These are phyloP conservation scores for Aphelocoma californica DNA, from an alignment of 2,797 vertebrate genomes.

Conservation along the genomic window DNA sequence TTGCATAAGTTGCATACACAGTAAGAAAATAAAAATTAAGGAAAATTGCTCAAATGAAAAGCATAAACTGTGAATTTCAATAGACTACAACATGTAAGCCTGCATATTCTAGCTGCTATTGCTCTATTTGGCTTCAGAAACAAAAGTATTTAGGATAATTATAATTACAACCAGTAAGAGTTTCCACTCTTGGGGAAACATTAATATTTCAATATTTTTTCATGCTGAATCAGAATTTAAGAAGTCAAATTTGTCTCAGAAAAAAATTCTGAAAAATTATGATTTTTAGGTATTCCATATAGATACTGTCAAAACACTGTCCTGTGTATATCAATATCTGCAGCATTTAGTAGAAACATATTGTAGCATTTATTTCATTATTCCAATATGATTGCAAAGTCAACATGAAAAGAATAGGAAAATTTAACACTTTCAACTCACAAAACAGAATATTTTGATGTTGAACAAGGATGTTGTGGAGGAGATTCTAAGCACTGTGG, in stretches of 20 bases:
- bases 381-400: neutral
- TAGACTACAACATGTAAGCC: neutral
- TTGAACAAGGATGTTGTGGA: neutral
- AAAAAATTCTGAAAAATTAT: neutral
- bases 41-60: slow-evolving; percentile 20
- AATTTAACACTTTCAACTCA: neutral
- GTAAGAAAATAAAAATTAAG: slow-evolving; percentile 28
- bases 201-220: neutral
- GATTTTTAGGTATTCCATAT: neutral
- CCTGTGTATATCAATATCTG: neutral
- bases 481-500: neutral
- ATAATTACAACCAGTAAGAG: neutral
- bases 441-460: neutral
- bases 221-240: neutral
- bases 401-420: neutral
- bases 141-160: slow-evolving; percentile 16
- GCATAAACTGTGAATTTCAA: neutral
- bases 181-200: neutral
- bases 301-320: neutral
- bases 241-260: neutral
- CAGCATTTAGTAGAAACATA: neutral
- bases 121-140: slow-evolving; percentile 12
- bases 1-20: neutral
- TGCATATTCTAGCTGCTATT: neutral
- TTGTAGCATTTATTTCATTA: neutral